Conservation (phyloP, 1,140 invertebrate species). For the Laupala kohalensis region DNA sequence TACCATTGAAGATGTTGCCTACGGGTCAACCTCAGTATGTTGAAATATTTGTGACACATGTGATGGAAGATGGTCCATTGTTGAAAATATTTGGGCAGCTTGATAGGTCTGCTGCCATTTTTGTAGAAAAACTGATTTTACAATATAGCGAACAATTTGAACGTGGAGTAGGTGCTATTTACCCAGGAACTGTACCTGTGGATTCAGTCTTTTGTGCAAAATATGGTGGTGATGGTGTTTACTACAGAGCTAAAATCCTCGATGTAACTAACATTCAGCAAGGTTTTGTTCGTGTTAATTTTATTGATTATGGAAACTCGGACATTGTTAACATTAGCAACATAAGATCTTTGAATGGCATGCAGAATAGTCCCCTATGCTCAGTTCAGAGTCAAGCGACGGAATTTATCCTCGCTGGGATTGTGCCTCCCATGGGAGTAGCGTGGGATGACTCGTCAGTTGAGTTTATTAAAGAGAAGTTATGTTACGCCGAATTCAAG, state of each 20-base stretch:
- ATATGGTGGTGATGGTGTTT: slow-evolving; percentile 45
- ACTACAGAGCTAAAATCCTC: slow-evolving; percentile 44
- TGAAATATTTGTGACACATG: slow-evolving; percentile 41
- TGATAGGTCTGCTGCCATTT: slow-evolving; percentile 37
- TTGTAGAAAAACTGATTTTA: slow-evolving; percentile 38
- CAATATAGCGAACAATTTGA: slow-evolving; percentile 18
- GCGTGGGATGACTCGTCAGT: slow-evolving; percentile 35
- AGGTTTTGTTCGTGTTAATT: slow-evolving; percentile 41
- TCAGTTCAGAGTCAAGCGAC: slow-evolving; percentile 35
- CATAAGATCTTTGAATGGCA: slow-evolving; percentile 37
- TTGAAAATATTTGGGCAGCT: slow-evolving; percentile 52
- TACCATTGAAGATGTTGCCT: too few relatives aligned
- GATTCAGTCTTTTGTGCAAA: slow-evolving; percentile 46
- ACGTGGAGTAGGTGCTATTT: slow-evolving; percentile 27
- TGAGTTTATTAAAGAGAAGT: slow-evolving; percentile 29
- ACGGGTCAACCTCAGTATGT: not conserved
- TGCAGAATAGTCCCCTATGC: slow-evolving; percentile 30
- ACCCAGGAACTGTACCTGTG: slow-evolving; percentile 28
- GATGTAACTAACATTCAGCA: slow-evolving; percentile 29
- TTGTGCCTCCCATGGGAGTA: slow-evolving; percentile 29
- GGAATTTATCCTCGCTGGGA: slow-evolving; percentile 40
- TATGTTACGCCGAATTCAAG: slow-evolving; percentile 36
- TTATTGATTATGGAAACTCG: slow-evolving; percentile 57
- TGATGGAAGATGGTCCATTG: slow-evolving; percentile 46
- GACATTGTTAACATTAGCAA: slow-evolving; percentile 37